Conservation (phyloP, 2,113 vertebrate genomes). For the Todiramphus chloris region DNA sequence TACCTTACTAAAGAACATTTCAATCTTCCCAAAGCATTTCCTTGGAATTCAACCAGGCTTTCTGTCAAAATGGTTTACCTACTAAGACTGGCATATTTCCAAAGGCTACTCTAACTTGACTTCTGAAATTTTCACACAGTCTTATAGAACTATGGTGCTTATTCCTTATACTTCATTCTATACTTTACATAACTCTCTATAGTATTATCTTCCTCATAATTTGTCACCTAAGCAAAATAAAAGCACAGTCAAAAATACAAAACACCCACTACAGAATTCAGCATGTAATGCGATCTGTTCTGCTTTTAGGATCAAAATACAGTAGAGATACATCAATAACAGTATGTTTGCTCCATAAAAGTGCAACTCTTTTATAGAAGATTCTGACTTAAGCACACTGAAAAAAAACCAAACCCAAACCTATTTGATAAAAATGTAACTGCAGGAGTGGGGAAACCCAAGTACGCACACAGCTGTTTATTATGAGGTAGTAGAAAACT, state of each 20-base stretch:
- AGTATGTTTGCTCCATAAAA: not conserved
- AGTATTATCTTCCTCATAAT: accelerated
- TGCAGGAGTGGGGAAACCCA: not conserved
- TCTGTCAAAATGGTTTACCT: not conserved
- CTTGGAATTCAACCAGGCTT: not conserved
- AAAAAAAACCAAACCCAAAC: not conserved
- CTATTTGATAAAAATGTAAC: not conserved
- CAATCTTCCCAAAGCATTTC: not conserved
- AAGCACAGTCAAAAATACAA: not conserved
- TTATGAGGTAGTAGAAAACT: not conserved
- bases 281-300: not conserved
- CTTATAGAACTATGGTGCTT: not conserved
- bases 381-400: not conserved
- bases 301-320: not conserved
- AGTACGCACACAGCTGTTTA: not conserved
- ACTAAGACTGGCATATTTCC: not conserved
- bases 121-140: not conserved
- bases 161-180: not conserved
- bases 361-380: not conserved
- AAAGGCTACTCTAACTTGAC: not conserved
- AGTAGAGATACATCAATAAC: not conserved
- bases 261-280: not conserved
- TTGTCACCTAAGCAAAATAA: not conserved
- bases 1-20: not conserved
- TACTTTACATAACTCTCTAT: not conserved